A percentile compares a stretch with the other conserved stretches of the same genome.
phyloP scores from a whole-genome alignment of 2,888 invertebrate genomes.

The Eristalis intricaria region DNA sequence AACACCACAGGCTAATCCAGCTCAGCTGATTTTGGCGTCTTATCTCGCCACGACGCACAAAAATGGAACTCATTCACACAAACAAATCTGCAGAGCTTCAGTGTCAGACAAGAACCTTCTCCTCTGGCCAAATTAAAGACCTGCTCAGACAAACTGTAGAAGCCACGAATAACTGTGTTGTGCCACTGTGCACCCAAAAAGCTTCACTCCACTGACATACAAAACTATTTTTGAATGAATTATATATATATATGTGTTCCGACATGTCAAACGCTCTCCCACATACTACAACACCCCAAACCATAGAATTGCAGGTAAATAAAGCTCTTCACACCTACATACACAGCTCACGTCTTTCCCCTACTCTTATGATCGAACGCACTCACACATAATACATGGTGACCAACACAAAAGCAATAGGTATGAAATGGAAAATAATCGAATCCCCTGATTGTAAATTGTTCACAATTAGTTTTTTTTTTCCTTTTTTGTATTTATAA shows the following conservation, averaged over 20 bases:
- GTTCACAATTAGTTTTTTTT: conserved; percentile 40
- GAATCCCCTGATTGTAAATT: conserved; percentile 39
- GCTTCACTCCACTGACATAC: conserved; percentile 68
- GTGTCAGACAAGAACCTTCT: conserved; percentile 7
- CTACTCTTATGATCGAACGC: not conserved
- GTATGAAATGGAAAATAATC: conserved; percentile 32
- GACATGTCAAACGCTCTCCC: conserved; percentile 29
- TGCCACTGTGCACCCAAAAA: conserved; percentile 40
- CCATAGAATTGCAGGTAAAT: conserved; percentile 28
- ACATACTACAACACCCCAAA: conserved; percentile 3
- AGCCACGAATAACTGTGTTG: conserved; percentile 30
- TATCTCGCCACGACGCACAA: conserved; percentile 29
- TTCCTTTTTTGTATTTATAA: conserved; percentile 22
- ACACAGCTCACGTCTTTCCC: not conserved
- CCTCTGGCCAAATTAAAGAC: not conserved
- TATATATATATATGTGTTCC: not conserved
- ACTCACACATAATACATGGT: conserved; percentile 11
- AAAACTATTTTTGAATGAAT: conserved; percentile 59
- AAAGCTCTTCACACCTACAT: conserved; percentile 28
- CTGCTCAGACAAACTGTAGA: not conserved
- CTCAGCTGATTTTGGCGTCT: conserved; percentile 47
- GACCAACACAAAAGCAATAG: conserved; percentile 17
- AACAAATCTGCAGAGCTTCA: conserved; percentile 30
- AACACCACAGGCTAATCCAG: conserved; percentile 8
- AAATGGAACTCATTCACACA: conserved; percentile 5